These are phyloP conservation scores for Catamblyrhynchus diadema DNA, from an alignment of 2,797 vertebrate genomes.

Conservation along the genomic window DNA sequence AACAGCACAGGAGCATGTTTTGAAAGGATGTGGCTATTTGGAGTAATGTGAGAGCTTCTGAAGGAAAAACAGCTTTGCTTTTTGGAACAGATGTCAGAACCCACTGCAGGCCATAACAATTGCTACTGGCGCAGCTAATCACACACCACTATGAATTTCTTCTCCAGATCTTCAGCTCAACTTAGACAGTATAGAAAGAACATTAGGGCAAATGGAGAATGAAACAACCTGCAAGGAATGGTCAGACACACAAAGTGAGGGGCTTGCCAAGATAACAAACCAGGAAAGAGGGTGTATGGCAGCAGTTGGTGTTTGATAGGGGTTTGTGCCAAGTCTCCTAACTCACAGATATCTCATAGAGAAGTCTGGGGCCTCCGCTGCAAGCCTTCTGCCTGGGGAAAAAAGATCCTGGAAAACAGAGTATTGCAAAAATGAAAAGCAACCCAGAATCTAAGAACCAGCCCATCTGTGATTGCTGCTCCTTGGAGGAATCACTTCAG, in stretches of 20 bases:
- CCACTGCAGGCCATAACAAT: not conserved
- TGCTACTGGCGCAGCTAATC: not conserved
- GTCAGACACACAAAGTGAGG: not conserved
- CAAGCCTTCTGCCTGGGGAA: not conserved
- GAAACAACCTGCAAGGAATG: not conserved
- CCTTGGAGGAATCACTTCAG: not conserved
- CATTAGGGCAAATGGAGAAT: not conserved
- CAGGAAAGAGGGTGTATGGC: not conserved
- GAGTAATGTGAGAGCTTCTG: not conserved
- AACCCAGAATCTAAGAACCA: not conserved
- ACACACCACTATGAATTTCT: not conserved
- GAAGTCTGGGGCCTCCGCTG: not conserved
- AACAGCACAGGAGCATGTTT: slow-evolving; percentile 3
- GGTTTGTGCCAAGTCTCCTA: not conserved
- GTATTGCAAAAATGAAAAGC: not conserved
- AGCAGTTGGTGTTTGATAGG: not conserved
- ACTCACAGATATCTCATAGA: not conserved
- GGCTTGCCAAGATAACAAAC: not conserved
- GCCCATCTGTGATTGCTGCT: not conserved
- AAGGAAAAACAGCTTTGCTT: slow-evolving; percentile 14
- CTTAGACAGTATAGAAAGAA: not conserved
- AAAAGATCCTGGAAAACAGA: not conserved
- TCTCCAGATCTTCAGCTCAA: not conserved
- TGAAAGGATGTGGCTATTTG: slow-evolving; percentile 30
- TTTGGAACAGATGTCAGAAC: slow-evolving; percentile 8